Percentiles rank a stretch among this genome's conserved stretches.
These are phyloP conservation scores for Lordiphosa clarofinis DNA, from an alignment of 1,140 invertebrate species.

Conservation along the genomic window DNA sequence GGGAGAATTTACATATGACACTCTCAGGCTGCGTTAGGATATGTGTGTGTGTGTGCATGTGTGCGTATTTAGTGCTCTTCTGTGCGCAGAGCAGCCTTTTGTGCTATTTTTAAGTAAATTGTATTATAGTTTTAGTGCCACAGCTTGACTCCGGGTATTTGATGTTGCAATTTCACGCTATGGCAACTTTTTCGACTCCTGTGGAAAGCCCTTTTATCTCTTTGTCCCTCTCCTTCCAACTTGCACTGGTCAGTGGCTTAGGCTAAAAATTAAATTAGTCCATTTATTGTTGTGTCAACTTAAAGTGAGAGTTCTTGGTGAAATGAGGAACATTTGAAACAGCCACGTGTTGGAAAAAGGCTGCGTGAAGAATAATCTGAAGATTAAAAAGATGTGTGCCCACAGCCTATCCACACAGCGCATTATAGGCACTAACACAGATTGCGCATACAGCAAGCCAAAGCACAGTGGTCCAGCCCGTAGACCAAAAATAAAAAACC, in stretches of 20 bases:
- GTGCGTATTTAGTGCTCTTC: slow-evolving; percentile 61
- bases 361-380: too few relatives aligned
- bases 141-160: slow-evolving; percentile 49
- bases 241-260: slow-evolving; percentile 39
- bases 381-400: too few relatives aligned
- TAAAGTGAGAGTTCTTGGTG: slow-evolving; percentile 10
- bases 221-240: slow-evolving; percentile 4
- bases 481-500: too few relatives aligned
- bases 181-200: slow-evolving; percentile 57
- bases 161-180: slow-evolving; percentile 76
- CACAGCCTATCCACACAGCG: too few relatives aligned
- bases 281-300: slow-evolving; percentile 43
- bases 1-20: slow-evolving; percentile 77
- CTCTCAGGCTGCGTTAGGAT: slow-evolving; percentile 36
- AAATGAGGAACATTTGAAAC: slow-evolving; percentile 22
- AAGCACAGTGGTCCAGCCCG: too few relatives aligned
- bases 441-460: too few relatives aligned
- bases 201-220: slow-evolving; percentile 27
- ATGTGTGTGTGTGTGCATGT: slow-evolving; percentile 20
- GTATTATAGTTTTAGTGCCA: slow-evolving; percentile 75
- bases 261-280: slow-evolving; percentile 65
- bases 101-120: slow-evolving; percentile 74
- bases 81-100: slow-evolving; percentile 51
- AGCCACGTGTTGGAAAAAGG: slow-evolving; percentile 1
- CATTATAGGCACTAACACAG: too few relatives aligned